Base-by-base conservation (phyloP, 2,113 vertebrate species). In the Geococcyx californianus region DNA sequence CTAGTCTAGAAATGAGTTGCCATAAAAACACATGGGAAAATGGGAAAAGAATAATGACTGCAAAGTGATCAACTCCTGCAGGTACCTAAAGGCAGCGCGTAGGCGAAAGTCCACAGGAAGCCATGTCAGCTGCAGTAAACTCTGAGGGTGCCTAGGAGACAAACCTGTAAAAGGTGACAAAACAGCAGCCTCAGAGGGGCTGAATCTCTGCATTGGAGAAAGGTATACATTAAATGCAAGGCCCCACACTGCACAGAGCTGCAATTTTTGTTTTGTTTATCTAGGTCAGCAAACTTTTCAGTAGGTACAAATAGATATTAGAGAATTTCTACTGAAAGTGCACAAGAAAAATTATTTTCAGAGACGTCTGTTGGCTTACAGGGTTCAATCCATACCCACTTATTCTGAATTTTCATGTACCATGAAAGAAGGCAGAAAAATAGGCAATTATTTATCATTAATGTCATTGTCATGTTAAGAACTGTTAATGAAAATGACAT, bases 21-120 rank as follows among this genome's bases (percentile, higher is more conserved):
- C 15, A 2, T 95, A 96, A 97, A 98, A 97, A 91, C 85, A 92
- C 95, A 87, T 85, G 92, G 96, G 94, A 95, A 94, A 95, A 89
- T 82, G 93, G 70, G 94, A 91, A 93, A 90, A 82, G 87, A 95
- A 94, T 93, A 93, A 93, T 34, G 75, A 78, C 83, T 34, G 52
- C 90, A 87, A 95, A 95, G 86, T 45, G 90, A 95, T 89, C 33
- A 13, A 84, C 60, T 73, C 85, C 54, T 47, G 84, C 94, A 89
- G 94, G 92, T 91, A 96, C 94, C 94, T 58, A 26, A 94, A 87
- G 90, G 87, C 92, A 62, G 77, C 0, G 15, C 1, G 15, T 44
- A 80, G 93, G 72, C 20, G 5, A 87, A 42, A 10, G 51, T 76
- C 95, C 96, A 93, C 87, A 84, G 97, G 96, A 98, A 98, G 93